These are phyloP conservation scores for Porites evermanni DNA, from an alignment of 92 coral and sea anemone species.

Conservation along the genomic window DNA sequence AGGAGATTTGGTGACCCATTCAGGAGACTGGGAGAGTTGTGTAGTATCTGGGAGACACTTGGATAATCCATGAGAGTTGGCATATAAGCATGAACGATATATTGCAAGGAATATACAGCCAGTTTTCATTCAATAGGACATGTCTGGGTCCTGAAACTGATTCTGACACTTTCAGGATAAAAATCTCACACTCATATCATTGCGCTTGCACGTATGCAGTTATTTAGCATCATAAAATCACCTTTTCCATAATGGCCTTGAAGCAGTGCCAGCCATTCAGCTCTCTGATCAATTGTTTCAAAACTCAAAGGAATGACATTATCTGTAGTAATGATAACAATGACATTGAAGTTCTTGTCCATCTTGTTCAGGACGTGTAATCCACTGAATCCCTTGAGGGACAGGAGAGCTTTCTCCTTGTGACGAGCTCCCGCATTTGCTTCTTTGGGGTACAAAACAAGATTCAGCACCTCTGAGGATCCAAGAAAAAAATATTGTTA, in stretches of 20 bases:
- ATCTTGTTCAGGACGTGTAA: conserved; percentile 88
- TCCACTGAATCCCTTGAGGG: conserved; percentile 88
- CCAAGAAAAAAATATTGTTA: background rate
- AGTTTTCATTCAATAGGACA: no score
- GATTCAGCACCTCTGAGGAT: conserved; percentile 81
- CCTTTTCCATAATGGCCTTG: conserved; percentile 96
- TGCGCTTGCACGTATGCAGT: background rate
- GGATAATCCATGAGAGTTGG: no score
- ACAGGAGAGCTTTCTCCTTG: conserved; percentile 88
- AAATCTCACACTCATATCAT: no score
- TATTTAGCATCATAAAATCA: conserved; percentile 16
- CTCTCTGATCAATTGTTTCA: conserved; percentile 84
- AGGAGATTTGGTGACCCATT: no score
- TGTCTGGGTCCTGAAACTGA: no score
- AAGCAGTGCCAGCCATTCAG: conserved; percentile 85
- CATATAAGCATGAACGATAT: no score
- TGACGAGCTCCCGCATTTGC: conserved; percentile 85
- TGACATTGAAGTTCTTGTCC: conserved; percentile 84
- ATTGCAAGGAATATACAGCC: no score
- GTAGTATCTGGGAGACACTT: no score
- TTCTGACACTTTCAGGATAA: no score
- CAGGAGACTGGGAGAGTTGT: no score
- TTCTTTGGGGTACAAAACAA: conserved; percentile 84
- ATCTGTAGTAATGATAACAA: conserved; percentile 77
- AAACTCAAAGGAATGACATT: conserved; percentile 90